phyloP scores from a whole-genome alignment of 1,140 invertebrate genomes.

The Drosophila ambigua region DNA sequence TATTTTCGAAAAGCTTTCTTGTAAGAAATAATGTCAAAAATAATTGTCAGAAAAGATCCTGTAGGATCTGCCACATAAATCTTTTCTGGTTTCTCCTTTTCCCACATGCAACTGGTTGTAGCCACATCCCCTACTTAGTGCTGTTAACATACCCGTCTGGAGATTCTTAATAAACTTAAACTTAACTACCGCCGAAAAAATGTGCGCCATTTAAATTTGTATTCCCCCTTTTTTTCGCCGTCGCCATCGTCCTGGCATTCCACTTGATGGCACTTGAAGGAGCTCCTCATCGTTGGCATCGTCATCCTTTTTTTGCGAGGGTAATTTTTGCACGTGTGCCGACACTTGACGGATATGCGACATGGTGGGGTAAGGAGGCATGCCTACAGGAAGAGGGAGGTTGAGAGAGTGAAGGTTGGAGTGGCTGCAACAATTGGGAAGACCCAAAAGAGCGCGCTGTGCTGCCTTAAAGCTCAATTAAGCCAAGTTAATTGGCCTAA shows the following conservation, averaged over 20 bases:
- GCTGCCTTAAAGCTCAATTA: conserved; percentile 74
- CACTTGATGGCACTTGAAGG: conserved; percentile 68
- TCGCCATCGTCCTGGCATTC: conserved; percentile 61
- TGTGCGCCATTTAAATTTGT: conserved; percentile 45
- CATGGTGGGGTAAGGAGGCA: neutral
- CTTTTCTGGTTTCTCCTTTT: neutral
- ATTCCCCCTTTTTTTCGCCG: conserved; percentile 10
- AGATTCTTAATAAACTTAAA: conserved; percentile 54
- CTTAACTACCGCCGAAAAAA: conserved; percentile 62
- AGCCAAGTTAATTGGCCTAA: conserved; percentile 77
- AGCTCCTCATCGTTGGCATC: conserved; percentile 21
- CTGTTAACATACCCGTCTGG: conserved; percentile 13
- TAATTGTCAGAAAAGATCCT: neutral
- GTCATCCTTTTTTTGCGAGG: conserved; percentile 32
- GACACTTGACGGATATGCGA: conserved; percentile 38
- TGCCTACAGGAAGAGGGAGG: conserved; percentile 14
- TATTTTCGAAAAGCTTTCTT: neutral
- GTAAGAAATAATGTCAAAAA: neutral
- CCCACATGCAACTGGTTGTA: no score
- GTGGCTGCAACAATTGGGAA: conserved; percentile 46
- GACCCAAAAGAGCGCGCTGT: conserved; percentile 33
- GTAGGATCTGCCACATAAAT: conserved; percentile 2
- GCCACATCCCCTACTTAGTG: conserved; percentile 5
- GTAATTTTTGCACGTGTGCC: conserved; percentile 71
- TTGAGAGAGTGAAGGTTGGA: no score